phyloP scores from a whole-genome alignment of 30 jellyfish, hydroid and myxozoan species.

The Hydractinia echinata region DNA sequence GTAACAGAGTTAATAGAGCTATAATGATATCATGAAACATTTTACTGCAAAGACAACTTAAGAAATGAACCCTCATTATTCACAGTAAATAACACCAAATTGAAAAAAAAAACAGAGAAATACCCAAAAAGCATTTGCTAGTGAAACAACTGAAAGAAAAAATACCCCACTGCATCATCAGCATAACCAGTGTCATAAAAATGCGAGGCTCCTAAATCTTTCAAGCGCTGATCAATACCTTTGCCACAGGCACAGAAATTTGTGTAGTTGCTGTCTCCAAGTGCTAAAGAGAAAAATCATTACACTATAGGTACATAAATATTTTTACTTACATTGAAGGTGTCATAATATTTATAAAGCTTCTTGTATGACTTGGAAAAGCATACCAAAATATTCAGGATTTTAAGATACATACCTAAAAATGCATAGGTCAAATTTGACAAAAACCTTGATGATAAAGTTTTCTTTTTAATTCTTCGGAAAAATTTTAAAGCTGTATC shows the following conservation, averaged over 20 bases:
- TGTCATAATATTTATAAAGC: background rate
- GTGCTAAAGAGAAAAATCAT: constrained; percentile 44
- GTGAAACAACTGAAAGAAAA: background rate
- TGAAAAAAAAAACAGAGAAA: background rate
- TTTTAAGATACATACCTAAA: constrained; percentile 40
- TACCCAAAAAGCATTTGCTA: background rate
- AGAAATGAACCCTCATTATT: background rate
- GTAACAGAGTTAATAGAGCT: too few species aligned
- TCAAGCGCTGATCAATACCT: constrained; percentile 63
- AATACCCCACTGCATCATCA: constrained; percentile 99
- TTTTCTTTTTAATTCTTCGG: constrained; percentile 72
- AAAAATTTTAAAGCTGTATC: constrained; percentile 71
- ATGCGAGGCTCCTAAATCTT: constrained; percentile 77
- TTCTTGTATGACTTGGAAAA: too few species aligned
- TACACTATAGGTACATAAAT: background rate
- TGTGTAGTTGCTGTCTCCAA: constrained; percentile 96
- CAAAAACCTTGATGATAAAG: constrained; percentile 45
- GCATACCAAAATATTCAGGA: too few species aligned
- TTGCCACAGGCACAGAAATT: constrained; percentile 88
- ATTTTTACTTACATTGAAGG: background rate
- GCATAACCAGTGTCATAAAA: constrained; percentile 87
- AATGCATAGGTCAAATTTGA: constrained; percentile 47
- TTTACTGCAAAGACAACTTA: background rate
- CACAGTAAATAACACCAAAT: background rate
- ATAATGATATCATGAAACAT: too few species aligned